Conservation (phyloP, 1,140 invertebrate species). For the Dendroctonus valens region DNA sequence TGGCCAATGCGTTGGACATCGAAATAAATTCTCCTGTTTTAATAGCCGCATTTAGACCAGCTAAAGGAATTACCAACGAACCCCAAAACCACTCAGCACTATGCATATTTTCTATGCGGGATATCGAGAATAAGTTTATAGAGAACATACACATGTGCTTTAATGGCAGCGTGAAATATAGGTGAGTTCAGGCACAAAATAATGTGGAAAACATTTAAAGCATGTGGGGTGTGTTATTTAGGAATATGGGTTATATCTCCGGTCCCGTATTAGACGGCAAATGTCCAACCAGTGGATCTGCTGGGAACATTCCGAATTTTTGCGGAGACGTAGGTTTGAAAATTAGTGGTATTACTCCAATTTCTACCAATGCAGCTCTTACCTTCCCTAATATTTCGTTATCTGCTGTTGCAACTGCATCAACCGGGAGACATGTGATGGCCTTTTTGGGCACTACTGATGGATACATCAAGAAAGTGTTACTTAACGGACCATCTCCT, state of each 20-base stretch:
- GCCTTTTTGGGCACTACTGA: slow-evolving; percentile 84
- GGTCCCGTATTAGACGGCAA: slow-evolving; percentile 87
- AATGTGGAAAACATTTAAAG: no score
- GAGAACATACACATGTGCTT: slow-evolving; percentile 98
- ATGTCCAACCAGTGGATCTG: slow-evolving; percentile 79
- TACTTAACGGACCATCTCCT: slow-evolving; percentile 64
- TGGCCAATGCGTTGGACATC: slow-evolving; percentile 78
- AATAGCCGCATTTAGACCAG: slow-evolving; percentile 81
- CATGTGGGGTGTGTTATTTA: slow-evolving; percentile 5
- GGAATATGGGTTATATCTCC: slow-evolving; percentile 92
- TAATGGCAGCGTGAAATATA: slow-evolving; percentile 85
- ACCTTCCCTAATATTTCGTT: slow-evolving; percentile 77
- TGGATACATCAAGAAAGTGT: slow-evolving; percentile 78
- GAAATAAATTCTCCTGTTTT: slow-evolving; percentile 74
- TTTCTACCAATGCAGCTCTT: slow-evolving; percentile 69
- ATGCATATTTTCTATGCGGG: slow-evolving; percentile 79
- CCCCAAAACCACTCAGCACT: slow-evolving; percentile 76
- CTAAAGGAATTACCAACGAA: slow-evolving; percentile 77
- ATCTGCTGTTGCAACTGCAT: slow-evolving; percentile 78
- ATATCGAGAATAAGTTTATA: slow-evolving; percentile 90
- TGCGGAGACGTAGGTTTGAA: slow-evolving; percentile 90
- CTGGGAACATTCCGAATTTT: slow-evolving; percentile 88
- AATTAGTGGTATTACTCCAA: slow-evolving; percentile 84
- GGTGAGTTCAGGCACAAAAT: slow-evolving; percentile 5
- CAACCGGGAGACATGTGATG: slow-evolving; percentile 85